phyloP scores from a whole-genome alignment of 2,888 invertebrate genomes.

The Buathra laborator region DNA sequence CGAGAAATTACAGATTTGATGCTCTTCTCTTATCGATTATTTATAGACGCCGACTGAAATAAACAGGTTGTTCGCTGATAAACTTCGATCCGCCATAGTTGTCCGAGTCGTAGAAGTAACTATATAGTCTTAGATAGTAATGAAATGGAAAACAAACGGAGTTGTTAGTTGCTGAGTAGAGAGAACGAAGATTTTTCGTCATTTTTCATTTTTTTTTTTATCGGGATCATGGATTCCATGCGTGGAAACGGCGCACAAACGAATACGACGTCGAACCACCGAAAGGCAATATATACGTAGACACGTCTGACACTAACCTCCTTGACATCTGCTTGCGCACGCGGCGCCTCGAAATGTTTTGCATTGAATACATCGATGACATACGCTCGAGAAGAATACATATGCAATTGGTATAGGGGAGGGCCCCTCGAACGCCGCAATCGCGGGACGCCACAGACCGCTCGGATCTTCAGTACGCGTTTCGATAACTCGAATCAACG shows the following conservation, averaged over 20 bases:
- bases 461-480: neutral
- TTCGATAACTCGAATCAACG: neutral
- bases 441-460: constrained; percentile 5
- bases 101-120: neutral
- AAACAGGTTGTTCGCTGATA: constrained; percentile 11
- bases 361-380: constrained; percentile 79
- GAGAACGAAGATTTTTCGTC: neutral
- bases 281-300: constrained; percentile 14
- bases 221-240: neutral
- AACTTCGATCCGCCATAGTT: constrained; percentile 12
- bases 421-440: constrained; percentile 10
- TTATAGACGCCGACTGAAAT: constrained; percentile 4
- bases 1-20: neutral
- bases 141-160: constrained; percentile 7
- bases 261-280: constrained; percentile 27
- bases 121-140: neutral
- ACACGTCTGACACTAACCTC: constrained; percentile 75
- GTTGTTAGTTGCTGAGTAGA: neutral
- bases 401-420: constrained; percentile 70
- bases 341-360: constrained; percentile 74
- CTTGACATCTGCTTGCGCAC: constrained; percentile 79
- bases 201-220: neutral
- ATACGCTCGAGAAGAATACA: constrained; percentile 66
- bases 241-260: neutral
- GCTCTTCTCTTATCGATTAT: constrained; percentile 14